Conservation (phyloP, 2,113 vertebrate genomes). For the Bufo bufo region DNA sequence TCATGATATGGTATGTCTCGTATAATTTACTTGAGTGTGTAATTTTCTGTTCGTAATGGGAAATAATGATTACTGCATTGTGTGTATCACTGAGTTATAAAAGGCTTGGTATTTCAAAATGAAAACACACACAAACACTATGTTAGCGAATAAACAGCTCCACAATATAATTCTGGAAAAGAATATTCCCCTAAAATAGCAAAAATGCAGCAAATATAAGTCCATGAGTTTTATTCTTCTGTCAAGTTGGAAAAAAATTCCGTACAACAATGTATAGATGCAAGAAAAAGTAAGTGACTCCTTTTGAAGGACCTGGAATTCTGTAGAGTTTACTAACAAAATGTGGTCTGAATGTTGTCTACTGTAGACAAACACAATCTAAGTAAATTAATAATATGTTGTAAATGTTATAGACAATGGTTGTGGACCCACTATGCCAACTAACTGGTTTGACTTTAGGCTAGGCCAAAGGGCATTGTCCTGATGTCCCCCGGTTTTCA, state of each 20-base stretch:
- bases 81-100: slow-evolving; percentile 10
- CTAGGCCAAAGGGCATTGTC: too few species aligned
- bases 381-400: too few species aligned
- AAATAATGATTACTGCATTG: slow-evolving; percentile 19
- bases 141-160: not conserved
- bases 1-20: not conserved
- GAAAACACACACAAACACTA: not conserved
- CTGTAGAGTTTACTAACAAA: too few species aligned
- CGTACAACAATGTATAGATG: too few species aligned
- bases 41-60: slow-evolving; percentile 18
- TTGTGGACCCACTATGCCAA: too few species aligned
- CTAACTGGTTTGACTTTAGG: too few species aligned
- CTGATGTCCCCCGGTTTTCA: too few species aligned
- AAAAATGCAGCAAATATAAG: not conserved
- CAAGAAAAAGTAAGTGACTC: too few species aligned
- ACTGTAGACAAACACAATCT: too few species aligned
- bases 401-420: too few species aligned
- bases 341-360: too few species aligned
- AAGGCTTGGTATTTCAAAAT: not conserved
- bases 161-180: not conserved
- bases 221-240: not conserved
- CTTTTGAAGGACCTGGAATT: too few species aligned
- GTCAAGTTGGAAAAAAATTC: not conserved
- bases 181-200: not conserved
- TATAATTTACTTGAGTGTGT: slow-evolving; percentile 15